Conservation (phyloP, 2,888 invertebrate species). For the Marasmarcha lunaedactyla region DNA sequence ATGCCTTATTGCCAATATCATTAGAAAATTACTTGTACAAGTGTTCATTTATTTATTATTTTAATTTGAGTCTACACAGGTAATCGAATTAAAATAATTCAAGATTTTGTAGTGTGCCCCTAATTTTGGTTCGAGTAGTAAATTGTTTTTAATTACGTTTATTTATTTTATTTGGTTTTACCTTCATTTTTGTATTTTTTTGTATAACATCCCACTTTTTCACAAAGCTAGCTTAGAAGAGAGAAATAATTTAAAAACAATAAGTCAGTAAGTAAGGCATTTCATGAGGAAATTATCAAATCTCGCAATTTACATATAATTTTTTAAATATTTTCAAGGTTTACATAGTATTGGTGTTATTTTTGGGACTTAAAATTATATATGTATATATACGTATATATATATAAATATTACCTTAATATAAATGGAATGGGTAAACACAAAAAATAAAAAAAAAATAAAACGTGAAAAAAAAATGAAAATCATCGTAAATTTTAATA, state of each 20-base stretch:
- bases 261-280: neutral
- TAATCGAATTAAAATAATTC: too few relatives aligned
- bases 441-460: conserved; percentile 17
- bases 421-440: conserved; percentile 30
- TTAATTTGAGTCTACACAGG: too few relatives aligned
- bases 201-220: conserved; percentile 24
- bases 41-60: too few relatives aligned
- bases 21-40: too few relatives aligned
- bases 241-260: neutral
- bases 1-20: too few relatives aligned
- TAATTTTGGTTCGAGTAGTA: too few relatives aligned
- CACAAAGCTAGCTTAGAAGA: conserved; percentile 23
- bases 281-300: neutral
- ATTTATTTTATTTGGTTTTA: too few relatives aligned
- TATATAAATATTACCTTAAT: conserved; percentile 29
- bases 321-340: conserved; percentile 27
- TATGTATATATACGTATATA: too few relatives aligned
- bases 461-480: conserved; percentile 19
- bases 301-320: conserved; percentile 6
- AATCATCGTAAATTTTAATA: conserved; percentile 32
- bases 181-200: too few relatives aligned
- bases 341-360: conserved; percentile 43
- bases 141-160: too few relatives aligned
- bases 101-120: too few relatives aligned
- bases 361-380: conserved; percentile 50